Evolutionary conservation across 2,888 invertebrate genomes (phyloP), one percentile per base, ranked within the genome.

Genomic region (Parthenolecanium corni): DNA sequence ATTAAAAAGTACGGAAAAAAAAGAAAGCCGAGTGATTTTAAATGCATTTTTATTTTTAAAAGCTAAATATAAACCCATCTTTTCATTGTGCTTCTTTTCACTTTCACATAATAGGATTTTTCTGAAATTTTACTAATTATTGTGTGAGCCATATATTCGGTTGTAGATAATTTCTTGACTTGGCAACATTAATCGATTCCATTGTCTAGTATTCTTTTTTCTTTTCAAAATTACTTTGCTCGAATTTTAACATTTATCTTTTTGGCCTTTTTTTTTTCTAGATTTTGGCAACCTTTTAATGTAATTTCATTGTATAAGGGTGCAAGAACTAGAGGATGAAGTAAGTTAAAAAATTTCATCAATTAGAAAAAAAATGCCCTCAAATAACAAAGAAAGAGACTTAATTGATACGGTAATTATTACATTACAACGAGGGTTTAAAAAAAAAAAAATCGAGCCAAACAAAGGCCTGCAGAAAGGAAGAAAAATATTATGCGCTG

Each of bases 361-460:
- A 16, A 42, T 56, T 44, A 21, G 24, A 56, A 31, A 31, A 31
- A 31, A 31, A 31, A 52, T 18, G 14, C 4, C n/a, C 6, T n/a
- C 44, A 14, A 44, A 18, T 18, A 40, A 40, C 38, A 54, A 56
- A 56, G 21, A 54, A 38, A 56, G 3, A 20, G 42, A 40, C 56
- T 44, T 56, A 56, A 56, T 56, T 56, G 56, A 56, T 56, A 56
- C 56, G 56, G 56, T 56, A 56, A 56, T 56, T 53, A 53, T 53
- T 42, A 56, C 56, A 42, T 56, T 56, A 46, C 25, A 31, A 31
- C 31, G 31, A 31, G 31, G 31, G 31, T 31, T n/a, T n/a, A n/a
- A 31, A 9, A 31, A 31, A 31, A 31, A 31, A 31, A 31, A 31
- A 31, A 31, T 56, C 24, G 42, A 46, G 44, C 14, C 5, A 16